These are phyloP conservation scores for Lordiphosa mommai DNA, from an alignment of 1,140 invertebrate species.

Conservation along the genomic window DNA sequence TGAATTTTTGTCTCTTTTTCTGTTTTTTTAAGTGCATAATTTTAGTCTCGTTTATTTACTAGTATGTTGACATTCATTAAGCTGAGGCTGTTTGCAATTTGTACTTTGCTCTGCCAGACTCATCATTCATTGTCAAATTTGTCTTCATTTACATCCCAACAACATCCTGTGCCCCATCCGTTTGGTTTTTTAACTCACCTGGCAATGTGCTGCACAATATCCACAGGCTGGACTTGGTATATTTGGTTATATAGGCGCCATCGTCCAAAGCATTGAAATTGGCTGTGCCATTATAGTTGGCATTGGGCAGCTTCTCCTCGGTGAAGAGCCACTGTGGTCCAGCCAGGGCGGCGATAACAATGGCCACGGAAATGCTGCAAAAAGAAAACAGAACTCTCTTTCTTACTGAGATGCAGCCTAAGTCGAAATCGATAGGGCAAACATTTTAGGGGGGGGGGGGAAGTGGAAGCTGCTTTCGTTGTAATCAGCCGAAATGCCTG, in stretches of 20 bases:
- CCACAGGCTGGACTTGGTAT: constrained; percentile 78
- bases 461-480: no score
- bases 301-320: constrained; percentile 74
- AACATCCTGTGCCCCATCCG: no score
- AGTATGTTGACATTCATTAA: no score
- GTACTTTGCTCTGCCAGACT: no score
- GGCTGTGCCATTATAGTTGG: constrained; percentile 73
- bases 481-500: no score
- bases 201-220: constrained; percentile 70
- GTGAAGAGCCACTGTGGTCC: constrained; percentile 79
- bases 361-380: constrained; percentile 75
- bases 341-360: constrained; percentile 74
- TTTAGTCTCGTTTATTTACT: no score
- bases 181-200: constrained; percentile 43
- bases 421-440: no score
- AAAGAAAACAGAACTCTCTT: not conserved
- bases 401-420: no score
- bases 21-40: no score
- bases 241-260: constrained; percentile 72
- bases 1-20: no score
- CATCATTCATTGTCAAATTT: not conserved
- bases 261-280: constrained; percentile 75
- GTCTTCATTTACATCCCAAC: constrained; percentile 4
- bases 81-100: no score
- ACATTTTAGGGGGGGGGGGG: no score